Conservation (phyloP, 1,140 invertebrate genomes). For the Drosophila sulfurigaster region DNA sequence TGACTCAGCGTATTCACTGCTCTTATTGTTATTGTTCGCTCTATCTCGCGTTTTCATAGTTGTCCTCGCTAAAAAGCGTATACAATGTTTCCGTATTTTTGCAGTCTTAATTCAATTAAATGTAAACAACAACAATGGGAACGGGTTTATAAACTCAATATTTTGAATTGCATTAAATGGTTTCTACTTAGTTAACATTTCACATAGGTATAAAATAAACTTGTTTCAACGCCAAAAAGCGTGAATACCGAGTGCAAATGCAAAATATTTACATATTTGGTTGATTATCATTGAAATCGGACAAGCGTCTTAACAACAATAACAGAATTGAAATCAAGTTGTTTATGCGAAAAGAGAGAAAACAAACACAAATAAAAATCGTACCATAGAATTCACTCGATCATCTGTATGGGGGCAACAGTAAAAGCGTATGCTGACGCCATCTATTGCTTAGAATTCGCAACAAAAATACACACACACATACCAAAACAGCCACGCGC, state of each 20-base stretch:
- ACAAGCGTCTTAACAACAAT: slow-evolving; percentile 34
- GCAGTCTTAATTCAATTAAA: slow-evolving; percentile 18
- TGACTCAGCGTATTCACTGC: slow-evolving; percentile 21
- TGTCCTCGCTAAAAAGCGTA: slow-evolving; percentile 51
- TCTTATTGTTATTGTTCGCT: slow-evolving; percentile 12
- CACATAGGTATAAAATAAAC: slow-evolving; percentile 36
- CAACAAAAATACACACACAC: slow-evolving; percentile 11
- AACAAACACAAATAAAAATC: slow-evolving; percentile 9
- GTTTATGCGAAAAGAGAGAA: slow-evolving; percentile 68
- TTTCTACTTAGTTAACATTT: slow-evolving; percentile 36
- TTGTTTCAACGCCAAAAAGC: slow-evolving; percentile 8
- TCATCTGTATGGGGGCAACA: not conserved
- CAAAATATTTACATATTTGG: slow-evolving; percentile 33
- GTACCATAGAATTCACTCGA: not conserved
- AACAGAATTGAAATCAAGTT: slow-evolving; percentile 36
- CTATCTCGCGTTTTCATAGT: slow-evolving; percentile 30
- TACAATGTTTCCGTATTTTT: slow-evolving; percentile 59
- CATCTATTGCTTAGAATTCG: slow-evolving; percentile 38
- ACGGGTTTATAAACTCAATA: slow-evolving; percentile 16
- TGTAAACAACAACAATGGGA: slow-evolving; percentile 34
- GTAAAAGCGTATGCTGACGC: slow-evolving; percentile 30
- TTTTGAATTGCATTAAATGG: slow-evolving; percentile 24
- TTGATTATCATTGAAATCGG: slow-evolving; percentile 42
- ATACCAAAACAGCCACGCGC: slow-evolving; percentile 1
- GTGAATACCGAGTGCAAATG: slow-evolving; percentile 18